phyloP scores from a whole-genome alignment of 2,113 vertebrate species.

The Alligator mississippiensis region DNA sequence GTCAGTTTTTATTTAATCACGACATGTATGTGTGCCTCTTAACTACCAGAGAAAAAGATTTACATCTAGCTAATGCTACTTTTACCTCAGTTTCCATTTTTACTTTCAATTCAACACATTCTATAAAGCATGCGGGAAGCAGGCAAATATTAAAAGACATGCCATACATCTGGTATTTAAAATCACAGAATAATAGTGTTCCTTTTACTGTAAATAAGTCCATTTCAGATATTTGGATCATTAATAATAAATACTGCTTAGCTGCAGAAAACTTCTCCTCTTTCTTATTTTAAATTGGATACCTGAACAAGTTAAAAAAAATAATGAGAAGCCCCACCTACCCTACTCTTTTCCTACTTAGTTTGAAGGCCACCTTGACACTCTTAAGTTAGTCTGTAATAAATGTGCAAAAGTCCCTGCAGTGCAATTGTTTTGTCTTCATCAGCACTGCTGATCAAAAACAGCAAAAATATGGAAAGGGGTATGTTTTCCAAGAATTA shows the following conservation, averaged over 20 bases:
- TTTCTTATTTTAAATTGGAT: background rate
- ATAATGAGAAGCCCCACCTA: background rate
- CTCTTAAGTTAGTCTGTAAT: background rate
- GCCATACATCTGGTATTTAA: background rate
- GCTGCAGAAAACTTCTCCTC: background rate
- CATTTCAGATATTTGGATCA: background rate
- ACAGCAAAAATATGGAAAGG: background rate
- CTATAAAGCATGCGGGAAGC: conserved; percentile 8
- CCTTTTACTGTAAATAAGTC: background rate
- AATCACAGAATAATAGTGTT: background rate
- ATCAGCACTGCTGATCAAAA: background rate
- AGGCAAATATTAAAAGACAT: background rate
- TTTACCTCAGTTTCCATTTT: background rate
- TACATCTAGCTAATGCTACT: background rate
- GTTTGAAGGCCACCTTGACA: background rate
- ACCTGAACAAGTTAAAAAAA: background rate
- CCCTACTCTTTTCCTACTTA: background rate
- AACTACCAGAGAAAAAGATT: background rate
- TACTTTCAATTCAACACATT: conserved; percentile 38
- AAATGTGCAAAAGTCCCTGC: background rate
- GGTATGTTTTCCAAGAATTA: background rate
- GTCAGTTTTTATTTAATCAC: background rate
- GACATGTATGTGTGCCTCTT: background rate
- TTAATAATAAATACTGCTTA: background rate
- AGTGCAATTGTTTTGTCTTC: background rate